These are phyloP conservation scores for Sebastes kiyomatsui DNA, from an alignment of 2,797 vertebrate species.

Conservation along the genomic window DNA sequence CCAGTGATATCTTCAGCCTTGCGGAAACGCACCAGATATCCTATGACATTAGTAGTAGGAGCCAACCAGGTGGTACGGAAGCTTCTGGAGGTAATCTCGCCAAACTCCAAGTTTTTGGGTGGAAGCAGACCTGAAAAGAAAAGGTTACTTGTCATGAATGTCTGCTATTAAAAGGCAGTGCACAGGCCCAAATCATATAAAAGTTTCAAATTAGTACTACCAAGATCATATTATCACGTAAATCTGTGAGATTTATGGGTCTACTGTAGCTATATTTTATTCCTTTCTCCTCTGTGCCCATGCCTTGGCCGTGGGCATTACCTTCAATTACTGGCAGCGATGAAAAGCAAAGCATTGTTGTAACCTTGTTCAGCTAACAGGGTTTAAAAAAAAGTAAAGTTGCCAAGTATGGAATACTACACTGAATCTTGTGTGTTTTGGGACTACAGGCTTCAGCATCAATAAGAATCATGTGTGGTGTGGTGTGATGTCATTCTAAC, in stretches of 20 bases:
- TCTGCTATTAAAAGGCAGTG: not conserved
- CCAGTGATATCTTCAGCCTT: conserved; percentile 83
- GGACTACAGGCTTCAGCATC: not conserved
- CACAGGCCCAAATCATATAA: not conserved
- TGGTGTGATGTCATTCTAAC: conserved; percentile 7
- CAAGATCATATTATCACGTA: not conserved
- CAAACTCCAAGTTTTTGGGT: conserved; percentile 88
- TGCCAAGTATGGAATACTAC: not conserved
- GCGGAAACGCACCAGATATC: conserved; percentile 92
- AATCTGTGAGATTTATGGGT: not conserved
- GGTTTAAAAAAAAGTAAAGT: not conserved
- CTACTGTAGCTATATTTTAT: not conserved
- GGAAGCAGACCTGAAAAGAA: conserved; percentile 85
- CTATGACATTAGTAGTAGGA: conserved; percentile 81
- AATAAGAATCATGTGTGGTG: conserved; percentile 7
- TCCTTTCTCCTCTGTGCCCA: not conserved
- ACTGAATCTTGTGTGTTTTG: conserved; percentile 28
- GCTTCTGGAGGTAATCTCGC: conserved; percentile 92
- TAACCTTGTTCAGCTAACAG: conserved; percentile 11
- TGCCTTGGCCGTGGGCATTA: not conserved
- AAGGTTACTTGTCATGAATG: not conserved
- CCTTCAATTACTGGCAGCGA: conserved; percentile 4
- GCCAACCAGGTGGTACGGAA: conserved; percentile 92
- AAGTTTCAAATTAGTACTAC: not conserved
- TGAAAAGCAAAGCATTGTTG: not conserved